Conservation (phyloP, 2,113 vertebrate species). For the Bothrops jararaca region DNA sequence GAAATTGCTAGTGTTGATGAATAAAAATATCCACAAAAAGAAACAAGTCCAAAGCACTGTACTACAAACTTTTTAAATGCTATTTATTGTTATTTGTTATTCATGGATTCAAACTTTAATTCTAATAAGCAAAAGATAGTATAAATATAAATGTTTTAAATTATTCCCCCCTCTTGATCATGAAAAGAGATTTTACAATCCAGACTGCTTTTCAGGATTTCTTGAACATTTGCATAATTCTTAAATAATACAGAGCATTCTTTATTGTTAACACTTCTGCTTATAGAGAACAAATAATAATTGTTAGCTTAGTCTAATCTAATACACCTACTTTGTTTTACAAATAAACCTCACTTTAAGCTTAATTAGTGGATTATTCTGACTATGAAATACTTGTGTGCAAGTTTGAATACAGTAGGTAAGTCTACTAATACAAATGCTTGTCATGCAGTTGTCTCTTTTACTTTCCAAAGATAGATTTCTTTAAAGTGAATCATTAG, state of each 20-base stretch:
- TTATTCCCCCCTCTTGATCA: background rate
- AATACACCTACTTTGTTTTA: background rate
- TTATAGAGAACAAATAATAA: background rate
- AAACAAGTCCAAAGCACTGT: background rate
- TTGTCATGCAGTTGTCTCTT: background rate
- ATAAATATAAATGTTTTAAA: background rate
- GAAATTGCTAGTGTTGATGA: background rate
- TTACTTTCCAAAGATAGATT: constrained; percentile 1
- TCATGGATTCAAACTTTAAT: background rate
- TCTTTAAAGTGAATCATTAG: background rate
- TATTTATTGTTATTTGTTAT: background rate
- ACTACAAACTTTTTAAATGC: background rate
- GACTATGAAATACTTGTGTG: background rate
- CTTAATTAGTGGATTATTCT: background rate
- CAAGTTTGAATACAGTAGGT: background rate
- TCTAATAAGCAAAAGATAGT: background rate
- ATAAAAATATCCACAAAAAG: background rate
- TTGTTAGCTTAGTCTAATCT: background rate
- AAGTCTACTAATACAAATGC: background rate
- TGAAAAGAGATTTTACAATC: background rate
- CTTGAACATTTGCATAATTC: background rate
- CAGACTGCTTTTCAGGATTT: background rate
- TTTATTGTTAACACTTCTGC: background rate
- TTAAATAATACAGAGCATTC: background rate
- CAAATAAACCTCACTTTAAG: background rate